Base-by-base conservation (phyloP, 23 tunicate genomes). In the Styela clava region DNA sequence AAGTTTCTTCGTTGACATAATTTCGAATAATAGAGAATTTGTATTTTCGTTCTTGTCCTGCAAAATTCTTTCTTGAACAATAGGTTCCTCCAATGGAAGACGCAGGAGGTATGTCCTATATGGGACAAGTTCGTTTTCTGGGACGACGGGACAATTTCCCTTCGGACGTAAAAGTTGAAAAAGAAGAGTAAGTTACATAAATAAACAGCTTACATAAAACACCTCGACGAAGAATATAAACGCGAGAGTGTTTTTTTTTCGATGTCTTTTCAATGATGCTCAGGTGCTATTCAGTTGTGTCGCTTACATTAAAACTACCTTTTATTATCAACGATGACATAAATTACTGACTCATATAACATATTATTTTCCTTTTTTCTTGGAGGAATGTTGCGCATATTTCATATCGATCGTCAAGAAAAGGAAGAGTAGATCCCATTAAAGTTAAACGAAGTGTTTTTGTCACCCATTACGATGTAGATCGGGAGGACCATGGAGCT, bases 321-420 rank as follows among this genome's bases (percentile, higher is more conserved):
- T 56, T 56, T 56, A 56, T 56, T 18, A 56, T 18, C 63, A 56
- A 20, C 63, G 20, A 56, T 56, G 63, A 56, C 18, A 56, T 56
- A 56, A 18, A 18, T 20, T 18, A 18, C 18, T 18, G 20, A 18
- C 18, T 56, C 18, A 56, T 56, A 56, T 56, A 20, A 18, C 20
- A 56, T 56, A 56, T 67, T 25, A 18, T 29, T 29, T 25, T 25
- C 16, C 24, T 67, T 27, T 25, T 22, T 18, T 25, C 22, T 67
- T 29, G 2, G 24, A 84, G 87, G 22, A 84, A 84, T 77, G 67
- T 64, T 36, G 82, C 78, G 35, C 87, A 77, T 31, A 62, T 84
- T 21, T 31, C 69, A 2, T 84, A 84, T 33, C 82, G 76, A 12
- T 69, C 78, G 5, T 74, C 82, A 1, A 44, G 82, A 29, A 82